Base-by-base conservation (phyloP, 2,113 vertebrate species). In the Microtus oregoni region DNA sequence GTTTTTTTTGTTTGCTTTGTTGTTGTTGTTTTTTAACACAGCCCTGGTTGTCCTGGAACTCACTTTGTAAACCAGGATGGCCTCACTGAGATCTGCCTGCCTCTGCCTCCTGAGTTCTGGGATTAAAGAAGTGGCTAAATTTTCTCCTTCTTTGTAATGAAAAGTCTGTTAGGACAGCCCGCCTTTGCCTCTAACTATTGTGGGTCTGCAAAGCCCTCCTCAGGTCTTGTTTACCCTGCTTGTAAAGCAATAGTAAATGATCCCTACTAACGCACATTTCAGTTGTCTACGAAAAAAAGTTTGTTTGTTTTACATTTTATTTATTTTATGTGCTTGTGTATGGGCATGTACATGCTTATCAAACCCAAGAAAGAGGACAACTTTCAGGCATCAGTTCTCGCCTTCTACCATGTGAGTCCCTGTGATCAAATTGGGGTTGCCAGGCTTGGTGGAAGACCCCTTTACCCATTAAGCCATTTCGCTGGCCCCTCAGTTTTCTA, bases 91-190 rank as follows among this genome's bases (percentile, higher is more conserved):
- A 22, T 38, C 35, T 9, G n/a, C n/a, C 19, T 38, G 35, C 70
- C n/a, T 38, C 70, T 22, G n/a, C 70, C 70, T 73, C n/a, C 70
- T 38, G 19, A 73, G n/a, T 38, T 8, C n/a, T 73, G 70, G n/a
- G 19, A 38, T 9, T n/a, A 38, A 72, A 73, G n/a, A 9, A 10
- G 70, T 22, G 8, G 35, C 70, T 99, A 98, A 98, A 98, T 82
- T 90, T 83, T 93, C 77, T 94, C 75, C 97, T 94, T 86, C 55
- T 97, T 94, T 87, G 89, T 96, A 81, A 90, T 96, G 86, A 92
- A 91, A 96, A 97, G 47, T 6, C 20, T 75, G 47, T 13, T 70
- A 94, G 82, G 90, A 95, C 67, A 65, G 65, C 13, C n/a, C 47
- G 7, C 47, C 82, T 76, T 52, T 86, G 35, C 47, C 75, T 81